Percentiles rank a stretch among this genome's conserved stretches.
Conservation (phyloP, 2,888 invertebrate genomes). For the Taphrorychus bicolor region DNA sequence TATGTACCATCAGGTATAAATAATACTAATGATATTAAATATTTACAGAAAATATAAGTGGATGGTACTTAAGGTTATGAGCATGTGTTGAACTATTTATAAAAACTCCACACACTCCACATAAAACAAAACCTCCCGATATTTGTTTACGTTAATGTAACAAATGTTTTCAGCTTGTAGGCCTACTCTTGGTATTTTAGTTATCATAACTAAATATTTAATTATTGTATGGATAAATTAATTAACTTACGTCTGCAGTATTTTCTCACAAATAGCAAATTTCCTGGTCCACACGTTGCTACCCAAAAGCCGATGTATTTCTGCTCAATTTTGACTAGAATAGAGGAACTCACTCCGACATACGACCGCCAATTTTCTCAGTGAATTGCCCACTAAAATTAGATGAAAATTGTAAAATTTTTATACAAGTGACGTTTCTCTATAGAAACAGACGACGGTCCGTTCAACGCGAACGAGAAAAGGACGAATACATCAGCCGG, state of each 20-base stretch:
- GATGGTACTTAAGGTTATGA: slow-evolving; percentile 26
- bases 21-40: slow-evolving; percentile 31
- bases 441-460: slow-evolving; percentile 29
- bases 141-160: slow-evolving; percentile 34
- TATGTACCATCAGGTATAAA: not conserved
- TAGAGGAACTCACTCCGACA: slow-evolving; percentile 32
- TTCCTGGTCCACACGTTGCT: slow-evolving; percentile 33
- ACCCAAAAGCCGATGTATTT: slow-evolving; percentile 26
- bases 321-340: slow-evolving; percentile 20
- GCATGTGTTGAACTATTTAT: slow-evolving; percentile 33
- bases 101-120: slow-evolving; percentile 22
- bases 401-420: slow-evolving; percentile 31
- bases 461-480: slow-evolving; percentile 32
- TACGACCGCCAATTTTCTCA: slow-evolving; percentile 27
- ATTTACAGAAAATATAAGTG: slow-evolving; percentile 29
- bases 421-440: slow-evolving; percentile 35
- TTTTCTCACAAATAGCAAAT: slow-evolving; percentile 46
- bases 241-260: slow-evolving; percentile 47
- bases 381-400: slow-evolving; percentile 32
- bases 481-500: slow-evolving; percentile 29
- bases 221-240: slow-evolving; percentile 22
- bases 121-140: slow-evolving; percentile 3
- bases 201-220: not conserved
- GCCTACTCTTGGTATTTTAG: not conserved
- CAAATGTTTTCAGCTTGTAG: slow-evolving; percentile 14